Percentiles rank a stretch among this genome's conserved stretches.
Conservation (phyloP, 2,797 vertebrate genomes). For the Macropodus opercularis region DNA sequence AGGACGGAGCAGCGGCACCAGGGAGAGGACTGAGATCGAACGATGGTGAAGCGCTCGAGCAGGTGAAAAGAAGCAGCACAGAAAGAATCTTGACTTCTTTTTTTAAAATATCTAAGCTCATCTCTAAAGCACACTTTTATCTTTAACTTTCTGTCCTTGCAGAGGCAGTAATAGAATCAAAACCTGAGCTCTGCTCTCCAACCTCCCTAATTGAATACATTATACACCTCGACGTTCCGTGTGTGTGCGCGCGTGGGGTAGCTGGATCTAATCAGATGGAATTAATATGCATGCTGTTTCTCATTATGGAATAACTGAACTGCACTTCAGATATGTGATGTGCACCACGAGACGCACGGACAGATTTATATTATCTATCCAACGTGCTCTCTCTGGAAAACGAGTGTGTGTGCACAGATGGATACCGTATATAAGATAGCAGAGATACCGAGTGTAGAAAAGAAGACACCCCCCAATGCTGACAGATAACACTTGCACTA, state of each 20-base stretch:
- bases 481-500: conserved; percentile 31
- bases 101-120: neutral
- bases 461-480: conserved; percentile 41
- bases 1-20: neutral
- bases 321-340: conserved; percentile 69
- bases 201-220: conserved; percentile 68
- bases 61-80: neutral
- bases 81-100: neutral
- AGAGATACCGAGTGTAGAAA: conserved; percentile 6
- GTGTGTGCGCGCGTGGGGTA: conserved; percentile 28
- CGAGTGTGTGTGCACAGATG: conserved; percentile 1
- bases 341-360: conserved; percentile 45
- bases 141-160: conserved; percentile 14
- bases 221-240: conserved; percentile 63
- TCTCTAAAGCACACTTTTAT: conserved; percentile 3
- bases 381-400: conserved; percentile 16
- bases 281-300: conserved; percentile 82
- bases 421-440: conserved; percentile 4
- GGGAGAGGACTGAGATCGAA: conserved; percentile 8
- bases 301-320: conserved; percentile 79
- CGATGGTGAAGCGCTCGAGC: neutral
- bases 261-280: conserved; percentile 80
- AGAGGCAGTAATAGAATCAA: conserved; percentile 62
- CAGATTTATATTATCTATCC: conserved; percentile 48
- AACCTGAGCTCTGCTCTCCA: conserved; percentile 46